phyloP scores from a whole-genome alignment of 1,140 invertebrate genomes.

The Drosophila setifemur region DNA sequence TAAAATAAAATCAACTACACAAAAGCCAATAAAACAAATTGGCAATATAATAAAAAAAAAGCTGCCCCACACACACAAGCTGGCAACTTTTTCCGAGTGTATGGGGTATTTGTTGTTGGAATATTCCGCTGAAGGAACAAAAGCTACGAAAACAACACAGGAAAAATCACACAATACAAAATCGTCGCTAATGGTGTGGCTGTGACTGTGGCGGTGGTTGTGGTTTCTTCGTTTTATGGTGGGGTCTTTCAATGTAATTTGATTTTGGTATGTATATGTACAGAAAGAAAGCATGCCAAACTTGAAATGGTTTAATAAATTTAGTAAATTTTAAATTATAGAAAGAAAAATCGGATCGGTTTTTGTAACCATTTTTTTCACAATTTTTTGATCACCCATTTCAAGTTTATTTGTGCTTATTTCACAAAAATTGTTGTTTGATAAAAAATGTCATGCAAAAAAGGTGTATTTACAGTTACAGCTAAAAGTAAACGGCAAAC shows the following conservation, averaged over 20 bases:
- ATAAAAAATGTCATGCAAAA: constrained; percentile 21
- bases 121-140: constrained; percentile 1
- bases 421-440: neutral
- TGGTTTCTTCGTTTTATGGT: neutral
- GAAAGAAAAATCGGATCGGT: too few relatives aligned
- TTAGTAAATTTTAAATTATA: neutral
- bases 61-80: neutral
- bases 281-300: too few relatives aligned
- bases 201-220: constrained; percentile 43
- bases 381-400: neutral
- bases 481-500: constrained; percentile 8
- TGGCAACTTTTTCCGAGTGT: constrained; percentile 6
- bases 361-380: neutral
- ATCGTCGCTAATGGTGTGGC: constrained; percentile 41
- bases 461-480: constrained; percentile 13
- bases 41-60: constrained; percentile 24
- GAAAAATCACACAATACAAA: constrained; percentile 4
- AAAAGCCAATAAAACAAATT: constrained; percentile 1
- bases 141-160: constrained; percentile 1
- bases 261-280: too few relatives aligned
- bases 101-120: neutral
- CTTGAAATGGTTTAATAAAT: neutral
- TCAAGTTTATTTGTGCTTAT: neutral
- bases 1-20: constrained; percentile 13
- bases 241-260: neutral